Percentiles rank a stretch among this genome's conserved stretches.
These are phyloP conservation scores for Leuciscus waleckii DNA, from an alignment of 2,797 vertebrate species.

Conservation along the genomic window DNA sequence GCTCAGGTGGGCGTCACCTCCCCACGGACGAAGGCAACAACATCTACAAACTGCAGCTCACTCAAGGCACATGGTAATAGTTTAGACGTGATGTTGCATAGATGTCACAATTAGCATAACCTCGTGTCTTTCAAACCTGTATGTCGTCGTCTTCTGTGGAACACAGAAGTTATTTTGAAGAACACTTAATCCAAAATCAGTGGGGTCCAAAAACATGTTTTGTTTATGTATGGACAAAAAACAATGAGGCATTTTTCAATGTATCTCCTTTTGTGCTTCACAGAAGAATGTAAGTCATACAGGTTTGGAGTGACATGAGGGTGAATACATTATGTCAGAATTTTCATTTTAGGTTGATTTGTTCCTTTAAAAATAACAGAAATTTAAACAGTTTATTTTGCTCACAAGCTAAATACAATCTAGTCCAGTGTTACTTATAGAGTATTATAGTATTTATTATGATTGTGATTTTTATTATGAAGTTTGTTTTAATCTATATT, in stretches of 20 bases:
- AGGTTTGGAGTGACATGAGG: neutral
- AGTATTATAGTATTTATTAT: neutral
- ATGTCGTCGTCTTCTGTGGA: neutral
- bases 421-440: neutral
- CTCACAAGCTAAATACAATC: neutral
- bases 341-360: neutral
- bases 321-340: neutral
- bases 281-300: neutral
- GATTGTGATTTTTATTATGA: neutral
- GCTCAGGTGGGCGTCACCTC: conserved; percentile 81
- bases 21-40: conserved; percentile 80
- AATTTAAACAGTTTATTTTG: neutral
- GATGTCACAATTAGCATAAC: neutral
- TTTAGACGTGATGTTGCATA: neutral
- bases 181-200: neutral
- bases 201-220: neutral
- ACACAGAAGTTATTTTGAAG: neutral
- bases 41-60: conserved; percentile 64
- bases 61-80: conserved; percentile 82
- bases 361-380: neutral
- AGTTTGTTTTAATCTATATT: conserved; percentile 3
- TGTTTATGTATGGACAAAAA: neutral
- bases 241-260: neutral
- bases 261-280: neutral
- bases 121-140: neutral